Percentiles rank a stretch among this genome's conserved stretches.
These are phyloP conservation scores for Electrona antarctica DNA, from an alignment of 2,113 vertebrate genomes.

Conservation along the genomic window DNA sequence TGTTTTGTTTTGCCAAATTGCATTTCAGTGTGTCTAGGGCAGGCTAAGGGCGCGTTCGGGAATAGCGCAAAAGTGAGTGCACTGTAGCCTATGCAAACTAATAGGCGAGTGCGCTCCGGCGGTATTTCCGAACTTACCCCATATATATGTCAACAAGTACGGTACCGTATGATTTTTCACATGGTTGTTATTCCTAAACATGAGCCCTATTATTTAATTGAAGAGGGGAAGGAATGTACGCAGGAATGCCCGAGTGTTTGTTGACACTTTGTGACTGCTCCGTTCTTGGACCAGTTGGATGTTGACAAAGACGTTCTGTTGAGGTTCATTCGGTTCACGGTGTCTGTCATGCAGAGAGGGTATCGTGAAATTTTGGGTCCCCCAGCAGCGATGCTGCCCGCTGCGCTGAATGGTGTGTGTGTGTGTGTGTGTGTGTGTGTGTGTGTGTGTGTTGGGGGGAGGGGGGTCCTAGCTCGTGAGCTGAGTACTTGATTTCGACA, in stretches of 20 bases:
- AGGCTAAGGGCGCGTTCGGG: too few relatives aligned
- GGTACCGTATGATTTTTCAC: conserved; percentile 2
- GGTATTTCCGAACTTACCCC: too few relatives aligned
- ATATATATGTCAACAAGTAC: too few relatives aligned
- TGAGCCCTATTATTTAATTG: conserved; percentile 57
- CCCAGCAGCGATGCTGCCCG: conserved; percentile 23
- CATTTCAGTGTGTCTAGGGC: too few relatives aligned
- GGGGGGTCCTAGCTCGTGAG: conserved; percentile 68
- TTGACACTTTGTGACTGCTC: conserved; percentile 67
- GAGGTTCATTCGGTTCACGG: conserved; percentile 73
- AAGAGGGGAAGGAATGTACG: conserved; percentile 67
- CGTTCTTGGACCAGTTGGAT: conserved; percentile 54
- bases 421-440: too few relatives aligned
- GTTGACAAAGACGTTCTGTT: conserved; percentile 76
- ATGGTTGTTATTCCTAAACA: conserved; percentile 34
- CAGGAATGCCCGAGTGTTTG: conserved; percentile 73
- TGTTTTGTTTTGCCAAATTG: too few relatives aligned
- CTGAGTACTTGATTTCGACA: conserved; percentile 70
- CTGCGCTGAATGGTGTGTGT: conserved; percentile 43
- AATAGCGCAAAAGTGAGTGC: too few relatives aligned
- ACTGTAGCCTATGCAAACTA: too few relatives aligned
- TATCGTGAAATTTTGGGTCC: conserved; percentile 49
- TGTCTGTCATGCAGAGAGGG: conserved; percentile 61
- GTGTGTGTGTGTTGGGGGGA: conserved; percentile 25
- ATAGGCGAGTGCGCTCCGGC: not conserved